Evolutionary conservation across 2,888 invertebrate species (phyloP).

Genomic region (Oscheius sp.): DNA sequence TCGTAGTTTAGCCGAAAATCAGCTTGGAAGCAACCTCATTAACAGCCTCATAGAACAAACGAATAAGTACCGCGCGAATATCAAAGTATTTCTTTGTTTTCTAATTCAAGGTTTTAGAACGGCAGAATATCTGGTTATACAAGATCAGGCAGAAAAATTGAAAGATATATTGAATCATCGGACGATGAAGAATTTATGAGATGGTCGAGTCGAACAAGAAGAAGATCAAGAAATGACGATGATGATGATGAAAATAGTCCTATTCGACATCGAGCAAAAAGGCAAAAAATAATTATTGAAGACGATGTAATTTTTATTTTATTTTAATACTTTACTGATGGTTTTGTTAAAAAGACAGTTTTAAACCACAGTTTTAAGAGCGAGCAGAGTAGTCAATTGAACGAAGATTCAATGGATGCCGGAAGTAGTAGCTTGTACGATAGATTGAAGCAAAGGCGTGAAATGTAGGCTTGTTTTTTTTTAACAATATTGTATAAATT

Average conservation of each 20-base stretch:
- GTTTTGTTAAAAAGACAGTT: no score
- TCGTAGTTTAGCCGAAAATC: slow-evolving; percentile 51
- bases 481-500: not conserved
- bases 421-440: not conserved
- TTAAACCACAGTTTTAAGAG: not conserved
- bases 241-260: slow-evolving; percentile 23
- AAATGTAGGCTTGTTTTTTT: not conserved
- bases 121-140: slow-evolving; percentile 42
- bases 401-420: not conserved
- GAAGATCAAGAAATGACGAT: not conserved
- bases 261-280: not conserved
- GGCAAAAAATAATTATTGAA: slow-evolving; percentile 19
- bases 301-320: not conserved
- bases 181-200: slow-evolving; percentile 20
- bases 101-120: no score
- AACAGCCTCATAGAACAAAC: no score
- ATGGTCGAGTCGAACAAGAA: slow-evolving; percentile 28
- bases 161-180: slow-evolving; percentile 37
- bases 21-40: slow-evolving; percentile 34
- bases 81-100: no score
- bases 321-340: not conserved
- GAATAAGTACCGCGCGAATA: no score
- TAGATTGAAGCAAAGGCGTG: not conserved
- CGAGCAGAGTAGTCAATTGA: not conserved
- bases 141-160: slow-evolving; percentile 38